Base-by-base conservation (phyloP, 2,888 invertebrate species). In the Pasiphila rectangulata region DNA sequence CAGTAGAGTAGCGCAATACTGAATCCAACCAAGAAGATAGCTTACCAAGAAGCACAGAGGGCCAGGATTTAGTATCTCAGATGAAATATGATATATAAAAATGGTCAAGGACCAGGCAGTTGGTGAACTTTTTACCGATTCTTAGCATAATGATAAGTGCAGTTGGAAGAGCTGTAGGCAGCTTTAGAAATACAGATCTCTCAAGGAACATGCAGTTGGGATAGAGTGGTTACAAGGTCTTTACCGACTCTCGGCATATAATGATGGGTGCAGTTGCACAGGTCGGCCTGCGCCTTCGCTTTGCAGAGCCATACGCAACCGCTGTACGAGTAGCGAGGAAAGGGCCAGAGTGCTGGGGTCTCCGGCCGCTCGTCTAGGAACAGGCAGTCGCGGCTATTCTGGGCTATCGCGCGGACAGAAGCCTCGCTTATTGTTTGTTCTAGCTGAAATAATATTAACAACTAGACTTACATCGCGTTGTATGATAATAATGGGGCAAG, bases 231-330 rank as follows among this genome's bases (percentile, higher is more conserved):
- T n/a, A n/a, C n/a, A 32, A 6, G 7, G 6, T 12, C 30, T 68
- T 67, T 74, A 91, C 92, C 86, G 41, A 90, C 77, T 50, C 74
- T 75, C 1, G 92, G 90, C 85, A 92, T 90, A 38, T 90, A 86
- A 64, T 92, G 92, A 67, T 92, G 91, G 0, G 92, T 91, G 61
- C 93, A 93, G 59, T 92, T 92, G 60, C 93, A 93, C 4, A 81
- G 61, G 3, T 75, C 68, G 0, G 83, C 61, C 55, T 92, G 92
- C 1, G 85, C 82, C 38, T 86, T 68, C 0, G 90, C 90, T 46
- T 91, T 88, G 59, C 91, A 92, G 66, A 91, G 90, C 50, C 92
- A 82, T 1, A 91, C 71, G 61, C 93, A 93, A 0, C 89, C 85
- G 12, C 90, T 90, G 61, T 90, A 90, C n/a, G 92, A 90, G 61